Percentiles rank a stretch among this genome's conserved stretches.
Evolutionary conservation across 2,113 vertebrate genomes (phyloP).

Genomic region (Anser cygnoides): DNA sequence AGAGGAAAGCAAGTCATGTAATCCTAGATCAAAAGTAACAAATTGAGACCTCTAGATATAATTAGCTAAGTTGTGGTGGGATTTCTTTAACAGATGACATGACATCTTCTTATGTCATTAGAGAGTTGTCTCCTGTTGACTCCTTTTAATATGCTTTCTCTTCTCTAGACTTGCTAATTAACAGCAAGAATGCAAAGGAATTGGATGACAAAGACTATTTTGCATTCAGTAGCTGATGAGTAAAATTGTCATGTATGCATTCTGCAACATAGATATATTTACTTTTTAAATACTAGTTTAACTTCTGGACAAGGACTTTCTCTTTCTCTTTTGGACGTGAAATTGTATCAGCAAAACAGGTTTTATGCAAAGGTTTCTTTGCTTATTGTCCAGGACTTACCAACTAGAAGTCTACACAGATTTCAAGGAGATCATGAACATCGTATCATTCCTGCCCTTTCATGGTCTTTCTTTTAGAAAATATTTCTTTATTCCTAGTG

Average conservation of each 20-base stretch:
- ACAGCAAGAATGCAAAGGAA: not conserved
- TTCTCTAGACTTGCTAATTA: constrained; percentile 10
- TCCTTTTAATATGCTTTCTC: constrained; percentile 13
- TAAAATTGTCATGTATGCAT: not conserved
- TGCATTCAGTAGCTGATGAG: not conserved
- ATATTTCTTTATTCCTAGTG: not conserved
- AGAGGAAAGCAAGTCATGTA: constrained; percentile 5
- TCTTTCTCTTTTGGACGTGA: not conserved
- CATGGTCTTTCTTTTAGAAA: not conserved
- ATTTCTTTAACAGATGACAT: constrained; percentile 50
- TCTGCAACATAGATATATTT: not conserved
- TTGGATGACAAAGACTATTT: not conserved
- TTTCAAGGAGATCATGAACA: not conserved
- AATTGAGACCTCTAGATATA: constrained; percentile 40
- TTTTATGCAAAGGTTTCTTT: not conserved
- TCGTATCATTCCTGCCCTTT: not conserved
- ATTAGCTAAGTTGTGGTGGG: constrained; percentile 53
- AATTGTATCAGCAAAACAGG: not conserved
- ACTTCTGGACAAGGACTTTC: not conserved
- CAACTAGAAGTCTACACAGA: not conserved
- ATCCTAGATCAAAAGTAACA: constrained; percentile 61
- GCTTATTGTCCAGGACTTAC: rapidly evolving
- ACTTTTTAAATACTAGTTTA: not conserved
- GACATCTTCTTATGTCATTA: constrained; percentile 28
- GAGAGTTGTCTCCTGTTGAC: constrained; percentile 12